Evolutionary conservation across 1,140 invertebrate genomes (phyloP), one percentile per base, ranked within the genome.

Genomic region (Cydia pomonella): DNA sequence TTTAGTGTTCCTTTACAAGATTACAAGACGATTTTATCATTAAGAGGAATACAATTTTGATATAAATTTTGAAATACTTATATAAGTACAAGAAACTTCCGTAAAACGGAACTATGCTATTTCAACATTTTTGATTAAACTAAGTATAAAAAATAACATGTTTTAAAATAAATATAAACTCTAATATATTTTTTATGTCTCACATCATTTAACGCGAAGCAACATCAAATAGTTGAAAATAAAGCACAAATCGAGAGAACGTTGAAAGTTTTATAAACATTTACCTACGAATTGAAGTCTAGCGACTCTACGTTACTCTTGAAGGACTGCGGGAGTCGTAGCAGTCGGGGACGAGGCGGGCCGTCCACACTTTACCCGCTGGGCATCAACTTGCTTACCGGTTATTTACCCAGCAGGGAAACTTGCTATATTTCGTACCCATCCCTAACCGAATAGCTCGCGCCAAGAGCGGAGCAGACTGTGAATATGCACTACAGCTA

Each of bases 101-200:
- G 75, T 83, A 82, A 79, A 88, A 87, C 79, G 76, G 80, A 83
- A 84, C 84, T 87, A 88, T 82, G 84, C 86, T 92, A 92, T 90
- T 88, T 85, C 80, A 91, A 90, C 87, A 90, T 87, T 89, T 89
- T 83, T 77, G 81, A 83, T 84, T 86, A 90, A 90, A 91, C 87
- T 89, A 88, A 90, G 89, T 82, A 84, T 84, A 75, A 85, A 88
- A 90, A 88, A 80, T 80, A 92, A 92, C 89, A 87, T 83, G 83
- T 87, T 87, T 84, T 81, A 87, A 85, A 82, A 81, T 62, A 91
- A 85, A 81, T 77, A 86, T 80, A 84, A 82, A 89, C 83, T 84
- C 80, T 85, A 87, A 80, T 82, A 82, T 79, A 82, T 81, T 82
- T 85, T 82, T 73, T 87, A 89, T 89, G 84, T 91, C 85, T 85